Percentiles rank a stretch among this genome's conserved stretches.
Conservation (phyloP, 1,140 invertebrate species). For the Pseudomyrmex sp. region DNA sequence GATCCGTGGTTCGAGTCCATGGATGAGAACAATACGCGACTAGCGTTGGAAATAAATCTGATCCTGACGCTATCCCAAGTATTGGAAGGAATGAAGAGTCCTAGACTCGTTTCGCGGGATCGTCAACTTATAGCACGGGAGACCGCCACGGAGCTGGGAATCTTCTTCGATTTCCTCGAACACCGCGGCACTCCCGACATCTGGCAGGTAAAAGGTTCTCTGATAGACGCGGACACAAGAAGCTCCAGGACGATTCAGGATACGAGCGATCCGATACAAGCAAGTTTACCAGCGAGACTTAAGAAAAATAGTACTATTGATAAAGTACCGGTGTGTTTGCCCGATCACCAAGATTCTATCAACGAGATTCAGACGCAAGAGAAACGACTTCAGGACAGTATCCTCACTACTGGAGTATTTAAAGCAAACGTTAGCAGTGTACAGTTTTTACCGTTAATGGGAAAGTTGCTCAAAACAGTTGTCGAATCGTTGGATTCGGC, state of each 20-base stretch:
- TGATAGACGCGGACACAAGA: constrained; percentile 76
- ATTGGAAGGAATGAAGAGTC: constrained; percentile 82
- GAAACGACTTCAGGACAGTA: constrained; percentile 64
- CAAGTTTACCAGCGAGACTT: constrained; percentile 76
- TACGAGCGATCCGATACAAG: constrained; percentile 48
- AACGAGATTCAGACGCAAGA: constrained; percentile 22
- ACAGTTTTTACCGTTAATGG: constrained; percentile 80
- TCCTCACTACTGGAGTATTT: constrained; percentile 81
- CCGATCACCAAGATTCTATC: constrained; percentile 53
- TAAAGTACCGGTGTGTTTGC: constrained; percentile 65
- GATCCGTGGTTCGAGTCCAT: constrained; percentile 84
- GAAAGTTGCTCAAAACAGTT: constrained; percentile 82
- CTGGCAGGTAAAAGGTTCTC: constrained; percentile 69
- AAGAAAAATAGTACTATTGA: constrained; percentile 71
- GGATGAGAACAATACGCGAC: constrained; percentile 82
- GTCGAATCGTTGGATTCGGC: constrained; percentile 82
- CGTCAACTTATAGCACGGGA: constrained; percentile 83
- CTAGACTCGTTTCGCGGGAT: constrained; percentile 81
- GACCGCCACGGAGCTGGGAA: constrained; percentile 82
- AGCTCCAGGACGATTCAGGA: constrained; percentile 73
- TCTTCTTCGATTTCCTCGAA: constrained; percentile 84
- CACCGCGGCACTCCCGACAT: constrained; percentile 73
- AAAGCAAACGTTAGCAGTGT: constrained; percentile 69
- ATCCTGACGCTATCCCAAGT: constrained; percentile 82
- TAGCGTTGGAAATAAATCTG: constrained; percentile 83